Percentiles rank a stretch among this genome's conserved stretches.
Evolutionary conservation across 2,888 invertebrate genomes (phyloP).

Genomic region (Harmothoe impar): DNA sequence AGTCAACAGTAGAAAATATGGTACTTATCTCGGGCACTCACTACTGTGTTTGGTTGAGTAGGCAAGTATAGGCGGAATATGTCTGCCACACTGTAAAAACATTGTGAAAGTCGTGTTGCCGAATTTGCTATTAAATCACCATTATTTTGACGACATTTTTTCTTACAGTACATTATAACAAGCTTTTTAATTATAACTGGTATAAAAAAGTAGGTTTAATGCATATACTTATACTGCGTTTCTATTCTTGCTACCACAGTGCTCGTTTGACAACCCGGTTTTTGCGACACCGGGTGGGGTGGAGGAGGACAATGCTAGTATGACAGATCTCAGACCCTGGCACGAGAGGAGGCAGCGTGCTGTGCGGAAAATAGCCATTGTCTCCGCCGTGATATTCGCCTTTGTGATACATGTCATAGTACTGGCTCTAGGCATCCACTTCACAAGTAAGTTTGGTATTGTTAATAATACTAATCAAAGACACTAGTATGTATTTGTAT

Average conservation of each 20-base stretch:
- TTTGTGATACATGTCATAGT: not conserved
- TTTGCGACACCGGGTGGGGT: conserved; percentile 38
- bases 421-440: conserved; percentile 14
- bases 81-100: too few species aligned
- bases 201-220: too few species aligned
- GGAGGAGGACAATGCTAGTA: conserved; percentile 33
- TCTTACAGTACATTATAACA: not conserved
- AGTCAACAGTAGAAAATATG: too few species aligned
- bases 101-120: too few species aligned
- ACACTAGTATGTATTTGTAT: too few species aligned
- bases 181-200: not conserved
- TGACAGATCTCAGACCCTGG: conserved; percentile 43
- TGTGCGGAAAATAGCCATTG: not conserved
- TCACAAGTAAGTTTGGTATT: conserved; percentile 5
- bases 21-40: too few species aligned
- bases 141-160: not conserved
- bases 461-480: not conserved
- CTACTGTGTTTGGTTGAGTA: too few species aligned
- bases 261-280: conserved; percentile 57
- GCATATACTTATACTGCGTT: not conserved
- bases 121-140: too few species aligned
- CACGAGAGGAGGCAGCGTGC: conserved; percentile 35
- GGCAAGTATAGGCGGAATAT: too few species aligned
- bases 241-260: not conserved
- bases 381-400: not conserved